These are phyloP conservation scores for Limosa lapponica DNA, from an alignment of 2,797 vertebrate genomes.

Conservation along the genomic window DNA sequence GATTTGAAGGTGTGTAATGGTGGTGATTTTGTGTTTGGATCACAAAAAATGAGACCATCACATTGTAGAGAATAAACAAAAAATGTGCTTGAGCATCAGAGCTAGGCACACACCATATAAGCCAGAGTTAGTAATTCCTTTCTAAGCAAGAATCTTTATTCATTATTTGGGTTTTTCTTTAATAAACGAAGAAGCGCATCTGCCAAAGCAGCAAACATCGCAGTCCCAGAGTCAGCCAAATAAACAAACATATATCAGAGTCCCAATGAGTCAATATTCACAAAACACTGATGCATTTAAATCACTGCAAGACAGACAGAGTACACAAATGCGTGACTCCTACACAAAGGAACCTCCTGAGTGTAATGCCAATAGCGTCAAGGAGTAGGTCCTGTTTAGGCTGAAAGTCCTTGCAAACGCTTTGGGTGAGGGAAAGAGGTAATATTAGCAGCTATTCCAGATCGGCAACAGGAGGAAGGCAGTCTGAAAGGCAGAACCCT, in stretches of 20 bases:
- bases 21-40: not conserved
- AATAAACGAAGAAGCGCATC: not conserved
- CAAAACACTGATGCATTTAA: not conserved
- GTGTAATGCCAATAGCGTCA: not conserved
- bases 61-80: slow-evolving; percentile 6
- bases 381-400: not conserved
- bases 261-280: not conserved
- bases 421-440: not conserved
- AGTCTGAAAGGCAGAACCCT: not conserved
- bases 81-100: slow-evolving; percentile 14
- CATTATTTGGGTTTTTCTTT: not conserved
- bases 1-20: slow-evolving; percentile 27
- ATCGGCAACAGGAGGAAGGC: not conserved
- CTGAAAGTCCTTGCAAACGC: not conserved
- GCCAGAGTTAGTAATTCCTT: slow-evolving; percentile 41
- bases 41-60: slow-evolving; percentile 28
- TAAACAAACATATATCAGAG: not conserved
- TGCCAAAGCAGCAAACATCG: slow-evolving; percentile 32
- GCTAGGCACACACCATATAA: slow-evolving; percentile 6
- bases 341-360: not conserved
- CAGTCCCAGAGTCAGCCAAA: slow-evolving; percentile 3
- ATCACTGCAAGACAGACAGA: not conserved
- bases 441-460: not conserved
- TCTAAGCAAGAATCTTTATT: not conserved
- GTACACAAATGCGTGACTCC: not conserved